Base-by-base conservation (phyloP, 2,888 invertebrate genomes). In the Ornithoptera alexandrae region DNA sequence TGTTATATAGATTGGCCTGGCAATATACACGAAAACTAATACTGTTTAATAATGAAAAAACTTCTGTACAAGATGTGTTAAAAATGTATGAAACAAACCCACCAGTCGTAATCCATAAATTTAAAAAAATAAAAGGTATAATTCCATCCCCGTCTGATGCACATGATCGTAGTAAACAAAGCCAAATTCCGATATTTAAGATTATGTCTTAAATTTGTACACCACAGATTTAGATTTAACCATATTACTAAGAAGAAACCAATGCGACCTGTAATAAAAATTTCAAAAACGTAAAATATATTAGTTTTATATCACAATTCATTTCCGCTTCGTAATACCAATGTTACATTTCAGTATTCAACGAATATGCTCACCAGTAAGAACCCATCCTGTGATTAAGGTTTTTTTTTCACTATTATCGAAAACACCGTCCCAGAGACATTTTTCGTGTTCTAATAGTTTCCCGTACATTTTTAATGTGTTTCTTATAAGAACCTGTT, bases 171-270 rank as follows among this genome's bases (percentile, higher is more conserved):
- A 39, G 86, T 86, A 74, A 89, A 85, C 74, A 86, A 89, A 36
- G 87, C 79, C 63, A 93, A 78, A 74, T 90, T 84, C 36, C 89
- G 81, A 76, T 93, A 92, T 76, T 89, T 90, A 15, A 77, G 74
- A 72, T 87, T 81, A 62, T 74, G 72, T 64, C 79, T 77, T 69
- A 88, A 77, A 70, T 75, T 78, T 8, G 83, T 80, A 53, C 78
- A 72, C 58, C 83, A 72, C 17, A 88, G 75, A 58, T 77, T 76
- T 61, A 79, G 68, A 67, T 79, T 84, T 68, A 87, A 65, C 84
- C 84, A 86, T 61, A 77, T 68, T 67, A 81, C 79, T 7, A 84
- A 71, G 4, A 80, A 67, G 46, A 80, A 72, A n/a, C 83, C 83
- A 22, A 86, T 65, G 7, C 79, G 53, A 12, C 86, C 89, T 88